Evolutionary conservation across 1,140 invertebrate genomes (phyloP).

Genomic region (Melanaphis sacchari): DNA sequence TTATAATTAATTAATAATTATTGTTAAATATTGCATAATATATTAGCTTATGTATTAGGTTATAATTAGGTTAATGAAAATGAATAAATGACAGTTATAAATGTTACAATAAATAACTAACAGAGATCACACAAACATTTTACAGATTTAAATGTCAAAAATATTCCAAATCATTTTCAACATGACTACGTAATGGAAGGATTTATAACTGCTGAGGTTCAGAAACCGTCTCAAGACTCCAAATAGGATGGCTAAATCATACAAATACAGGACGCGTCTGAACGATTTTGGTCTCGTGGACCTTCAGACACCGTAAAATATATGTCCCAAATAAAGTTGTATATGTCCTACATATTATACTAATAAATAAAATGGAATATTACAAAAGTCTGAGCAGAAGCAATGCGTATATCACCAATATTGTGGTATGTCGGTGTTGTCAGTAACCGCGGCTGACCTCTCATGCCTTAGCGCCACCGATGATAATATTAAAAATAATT

Average conservation of each 20-base stretch:
- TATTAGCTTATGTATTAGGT: no score
- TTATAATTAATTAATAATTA: no score
- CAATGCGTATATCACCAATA: not conserved
- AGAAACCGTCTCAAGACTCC: not conserved
- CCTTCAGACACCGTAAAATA: not conserved
- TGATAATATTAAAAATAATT: not conserved
- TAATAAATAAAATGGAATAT: not conserved
- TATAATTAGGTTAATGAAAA: no score
- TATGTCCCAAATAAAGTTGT: not conserved
- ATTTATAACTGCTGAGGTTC: not conserved
- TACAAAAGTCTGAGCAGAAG: not conserved
- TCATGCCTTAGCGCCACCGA: not conserved
- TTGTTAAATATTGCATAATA: no score
- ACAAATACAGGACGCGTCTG: not conserved
- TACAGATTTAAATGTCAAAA: not conserved
- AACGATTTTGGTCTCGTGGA: not conserved
- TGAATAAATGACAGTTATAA: no score
- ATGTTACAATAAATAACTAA: no score
- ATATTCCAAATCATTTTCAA: not conserved
- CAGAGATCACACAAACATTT: not conserved
- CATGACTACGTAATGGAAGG: not conserved
- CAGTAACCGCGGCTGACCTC: slow-evolving; percentile 20
- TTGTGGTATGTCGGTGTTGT: not conserved
- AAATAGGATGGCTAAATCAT: not conserved
- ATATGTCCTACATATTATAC: not conserved